Evolutionary conservation across 2,888 invertebrate genomes (phyloP), one percentile per base, ranked within the genome.

Genomic region (Nomada ruficornis): DNA sequence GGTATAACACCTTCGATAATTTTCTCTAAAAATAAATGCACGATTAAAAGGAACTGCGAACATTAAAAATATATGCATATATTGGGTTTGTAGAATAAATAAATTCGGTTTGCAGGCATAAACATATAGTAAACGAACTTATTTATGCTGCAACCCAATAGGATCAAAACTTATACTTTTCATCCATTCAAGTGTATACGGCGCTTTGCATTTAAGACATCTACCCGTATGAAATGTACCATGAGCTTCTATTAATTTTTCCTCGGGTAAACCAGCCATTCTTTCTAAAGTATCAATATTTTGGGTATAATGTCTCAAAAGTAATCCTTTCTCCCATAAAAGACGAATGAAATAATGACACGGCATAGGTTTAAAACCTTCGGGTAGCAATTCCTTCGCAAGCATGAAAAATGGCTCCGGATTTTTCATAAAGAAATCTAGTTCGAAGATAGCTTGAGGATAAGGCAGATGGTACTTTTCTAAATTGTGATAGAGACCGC

Each of bases 221-320:
- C 97, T 98, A 65, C 97, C 97, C 0, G 97, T 97, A 91, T 96
- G 96, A 93, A 99, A 98, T 0, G 98, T 97, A 0, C 99, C 99
- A 92, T 99, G 99, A 2, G 99, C 99, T 93, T 99, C 98, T 0
- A 99, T 97, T 42, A 99, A 94, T 92, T 97, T 98, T 0, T 98
- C 97, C 2, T 95, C 96, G 0, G 97, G 96, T 74, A 99, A 94
- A 2, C 97, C 98, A 11, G 98, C 97, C 3, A 97, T 95, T 85
- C 98, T 95, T 94, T 99, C 99, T 83, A 99, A 93, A 0, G 98
- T 98, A 93, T 99, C 99, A 87, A 99, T 98, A 93, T 99, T 99
- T 95, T 99, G 97, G 0, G 97, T 97, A 90, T 97, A 97, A 93
- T 97, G 97, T 20, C 97, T 95, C 11, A 96, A 93, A 0, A 97